Percentiles rank a stretch among this genome's conserved stretches.
phyloP scores from a whole-genome alignment of 1,140 invertebrate genomes.

The Apis florea region DNA sequence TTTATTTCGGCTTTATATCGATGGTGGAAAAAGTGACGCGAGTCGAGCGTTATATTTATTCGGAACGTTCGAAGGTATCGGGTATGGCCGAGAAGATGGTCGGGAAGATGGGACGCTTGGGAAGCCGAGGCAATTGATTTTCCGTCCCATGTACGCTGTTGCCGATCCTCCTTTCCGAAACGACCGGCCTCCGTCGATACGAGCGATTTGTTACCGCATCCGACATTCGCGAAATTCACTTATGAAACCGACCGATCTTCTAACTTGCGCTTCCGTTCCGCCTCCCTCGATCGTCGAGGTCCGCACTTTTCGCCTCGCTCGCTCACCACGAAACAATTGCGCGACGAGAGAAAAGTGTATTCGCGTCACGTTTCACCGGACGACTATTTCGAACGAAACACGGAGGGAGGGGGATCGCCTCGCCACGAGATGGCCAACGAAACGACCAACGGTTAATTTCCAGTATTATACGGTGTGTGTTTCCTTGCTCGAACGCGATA shows the following conservation, averaged over 20 bases:
- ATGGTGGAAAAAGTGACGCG: constrained; percentile 20
- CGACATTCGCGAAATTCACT: constrained; percentile 54
- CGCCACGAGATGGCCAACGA: no score
- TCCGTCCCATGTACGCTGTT: constrained; percentile 46
- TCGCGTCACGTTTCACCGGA: neutral
- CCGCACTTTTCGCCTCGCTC: neutral
- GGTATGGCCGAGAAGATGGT: neutral
- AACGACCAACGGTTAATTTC: neutral
- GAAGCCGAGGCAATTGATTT: constrained; percentile 65
- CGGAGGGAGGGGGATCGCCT: neutral
- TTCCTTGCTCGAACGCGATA: constrained; percentile 6
- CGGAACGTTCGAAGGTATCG: constrained; percentile 25
- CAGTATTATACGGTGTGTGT: neutral
- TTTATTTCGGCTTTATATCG: constrained; percentile 65
- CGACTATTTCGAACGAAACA: neutral
- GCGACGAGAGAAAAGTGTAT: neutral
- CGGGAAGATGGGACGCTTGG: constrained; percentile 3
- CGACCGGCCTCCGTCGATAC: constrained; percentile 36
- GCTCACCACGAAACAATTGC: neutral
- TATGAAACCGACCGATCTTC: constrained; percentile 17
- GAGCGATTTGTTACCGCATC: constrained; percentile 61
- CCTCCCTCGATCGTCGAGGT: no score
- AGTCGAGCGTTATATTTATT: constrained; percentile 64
- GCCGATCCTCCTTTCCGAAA: constrained; percentile 38
- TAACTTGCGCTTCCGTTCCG: constrained; percentile 22